Conservation (phyloP, 2,797 vertebrate genomes). For the Galagoides demidoff region DNA sequence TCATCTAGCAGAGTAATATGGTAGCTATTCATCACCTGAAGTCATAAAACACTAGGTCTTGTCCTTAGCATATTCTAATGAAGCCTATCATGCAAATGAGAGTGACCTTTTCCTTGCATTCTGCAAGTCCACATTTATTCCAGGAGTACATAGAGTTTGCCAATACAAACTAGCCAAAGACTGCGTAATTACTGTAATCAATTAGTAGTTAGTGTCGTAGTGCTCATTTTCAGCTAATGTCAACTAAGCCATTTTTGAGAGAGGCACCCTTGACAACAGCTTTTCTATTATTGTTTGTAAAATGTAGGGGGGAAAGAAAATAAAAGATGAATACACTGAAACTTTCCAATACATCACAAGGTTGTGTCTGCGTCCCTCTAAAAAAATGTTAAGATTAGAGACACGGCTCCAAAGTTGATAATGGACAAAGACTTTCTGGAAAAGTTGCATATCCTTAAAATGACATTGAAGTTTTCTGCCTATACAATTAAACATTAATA, state of each 20-base stretch:
- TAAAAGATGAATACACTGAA: slow-evolving; percentile 76
- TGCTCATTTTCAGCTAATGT: slow-evolving; percentile 94
- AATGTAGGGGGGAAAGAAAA: slow-evolving; percentile 79
- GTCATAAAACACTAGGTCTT: slow-evolving; percentile 94
- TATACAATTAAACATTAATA: slow-evolving; percentile 95
- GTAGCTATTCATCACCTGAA: slow-evolving; percentile 97
- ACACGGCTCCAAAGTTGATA: slow-evolving; percentile 67
- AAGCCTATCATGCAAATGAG: slow-evolving; percentile 99
- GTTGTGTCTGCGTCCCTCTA: slow-evolving; percentile 37
- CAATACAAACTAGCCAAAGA: slow-evolving; percentile 96
- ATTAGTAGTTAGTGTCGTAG: slow-evolving; percentile 95
- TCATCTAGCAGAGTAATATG: slow-evolving; percentile 91
- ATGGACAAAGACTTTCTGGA: slow-evolving; percentile 70
- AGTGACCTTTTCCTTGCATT: slow-evolving; percentile 96
- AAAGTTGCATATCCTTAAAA: slow-evolving; percentile 95
- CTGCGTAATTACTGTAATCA: slow-evolving; percentile 97
- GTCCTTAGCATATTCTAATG: slow-evolving; percentile 99
- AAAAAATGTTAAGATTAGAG: slow-evolving; percentile 58
- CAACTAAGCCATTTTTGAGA: slow-evolving; percentile 93
- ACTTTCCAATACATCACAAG: slow-evolving; percentile 84
- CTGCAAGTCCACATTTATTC: slow-evolving; percentile 97
- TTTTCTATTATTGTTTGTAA: slow-evolving; percentile 86
- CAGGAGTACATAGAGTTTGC: slow-evolving; percentile 93
- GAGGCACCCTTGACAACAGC: slow-evolving; percentile 87
- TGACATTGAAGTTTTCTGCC: slow-evolving; percentile 94